Conservation (phyloP, 2,888 invertebrate species). For the Byasa hedistus region DNA sequence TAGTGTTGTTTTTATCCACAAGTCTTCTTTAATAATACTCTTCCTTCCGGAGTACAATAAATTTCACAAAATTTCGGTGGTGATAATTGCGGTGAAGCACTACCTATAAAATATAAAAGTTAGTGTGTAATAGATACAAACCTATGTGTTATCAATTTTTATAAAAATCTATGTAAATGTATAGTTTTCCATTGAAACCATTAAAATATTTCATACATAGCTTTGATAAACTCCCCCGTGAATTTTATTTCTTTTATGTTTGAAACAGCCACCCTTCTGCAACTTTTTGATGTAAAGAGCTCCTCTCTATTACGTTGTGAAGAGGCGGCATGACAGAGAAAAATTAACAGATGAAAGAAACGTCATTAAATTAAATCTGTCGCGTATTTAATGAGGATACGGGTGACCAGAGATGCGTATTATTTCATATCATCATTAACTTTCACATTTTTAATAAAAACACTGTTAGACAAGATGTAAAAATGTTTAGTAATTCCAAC, state of each 20-base stretch:
- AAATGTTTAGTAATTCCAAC: no score
- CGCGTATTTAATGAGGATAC: slow-evolving; percentile 17
- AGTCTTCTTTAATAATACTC: no score
- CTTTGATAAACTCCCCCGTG: slow-evolving; percentile 42
- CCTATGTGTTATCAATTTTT: no score
- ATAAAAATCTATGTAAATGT: neutral
- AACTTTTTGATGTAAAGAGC: slow-evolving; percentile 63
- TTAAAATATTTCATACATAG: slow-evolving; percentile 37
- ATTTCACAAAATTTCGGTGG: no score
- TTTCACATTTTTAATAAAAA: neutral
- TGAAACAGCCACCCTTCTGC: slow-evolving; percentile 60
- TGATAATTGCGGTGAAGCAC: no score
- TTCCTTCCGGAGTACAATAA: no score
- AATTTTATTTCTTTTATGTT: slow-evolving; percentile 72
- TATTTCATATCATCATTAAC: neutral
- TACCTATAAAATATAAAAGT: no score
- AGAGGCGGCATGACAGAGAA: slow-evolving; percentile 62
- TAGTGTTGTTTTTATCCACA: neutral
- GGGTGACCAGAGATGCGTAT: neutral
- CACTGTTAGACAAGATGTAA: no score
- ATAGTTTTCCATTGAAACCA: slow-evolving; percentile 4
- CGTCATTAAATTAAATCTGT: slow-evolving; percentile 18
- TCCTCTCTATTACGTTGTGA: slow-evolving; percentile 60
- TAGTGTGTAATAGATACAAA: no score
- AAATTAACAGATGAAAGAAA: slow-evolving; percentile 53